A percentile compares a stretch with the other conserved stretches of the same genome.
These are phyloP conservation scores for Porites lobata DNA, from an alignment of 92 coral and sea anemone genomes.

Conservation along the genomic window DNA sequence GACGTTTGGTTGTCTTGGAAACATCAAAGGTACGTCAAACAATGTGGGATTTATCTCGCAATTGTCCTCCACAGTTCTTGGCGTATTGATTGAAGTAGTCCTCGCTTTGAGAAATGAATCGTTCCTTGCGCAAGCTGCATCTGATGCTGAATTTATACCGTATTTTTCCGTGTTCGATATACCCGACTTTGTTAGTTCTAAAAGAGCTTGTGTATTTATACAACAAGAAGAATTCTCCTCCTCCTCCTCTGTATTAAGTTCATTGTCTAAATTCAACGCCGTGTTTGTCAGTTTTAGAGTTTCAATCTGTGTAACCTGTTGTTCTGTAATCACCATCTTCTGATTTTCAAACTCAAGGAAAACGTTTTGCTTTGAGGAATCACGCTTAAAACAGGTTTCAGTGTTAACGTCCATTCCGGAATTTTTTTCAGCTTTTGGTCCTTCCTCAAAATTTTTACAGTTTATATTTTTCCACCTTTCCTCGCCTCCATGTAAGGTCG, in stretches of 20 bases:
- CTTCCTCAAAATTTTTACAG: not conserved
- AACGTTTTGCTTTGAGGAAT: not conserved
- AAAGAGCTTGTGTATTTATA: not conserved
- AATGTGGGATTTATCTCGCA: not conserved
- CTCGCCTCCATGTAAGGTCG: not conserved
- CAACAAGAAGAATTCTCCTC: not conserved
- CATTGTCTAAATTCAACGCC: not conserved
- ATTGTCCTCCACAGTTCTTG: not conserved
- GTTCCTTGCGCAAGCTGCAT: not conserved
- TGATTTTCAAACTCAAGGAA: not conserved
- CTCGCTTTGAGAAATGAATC: not conserved
- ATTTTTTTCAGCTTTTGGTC: too few species aligned
- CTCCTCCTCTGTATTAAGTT: not conserved
- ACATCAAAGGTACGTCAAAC: conserved; percentile 1
- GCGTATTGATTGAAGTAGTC: not conserved
- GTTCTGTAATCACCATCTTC: not conserved
- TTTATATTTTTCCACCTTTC: not conserved
- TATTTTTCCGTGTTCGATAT: not conserved
- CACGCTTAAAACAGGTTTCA: not conserved
- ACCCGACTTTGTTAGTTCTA: not conserved
- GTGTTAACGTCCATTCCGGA: not conserved
- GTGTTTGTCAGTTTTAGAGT: not conserved
- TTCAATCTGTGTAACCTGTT: not conserved
- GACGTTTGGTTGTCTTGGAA: not conserved
- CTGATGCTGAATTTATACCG: not conserved